Evolutionary conservation across 2,113 vertebrate genomes (phyloP).

Genomic region (Daphoenositta chrysoptera): DNA sequence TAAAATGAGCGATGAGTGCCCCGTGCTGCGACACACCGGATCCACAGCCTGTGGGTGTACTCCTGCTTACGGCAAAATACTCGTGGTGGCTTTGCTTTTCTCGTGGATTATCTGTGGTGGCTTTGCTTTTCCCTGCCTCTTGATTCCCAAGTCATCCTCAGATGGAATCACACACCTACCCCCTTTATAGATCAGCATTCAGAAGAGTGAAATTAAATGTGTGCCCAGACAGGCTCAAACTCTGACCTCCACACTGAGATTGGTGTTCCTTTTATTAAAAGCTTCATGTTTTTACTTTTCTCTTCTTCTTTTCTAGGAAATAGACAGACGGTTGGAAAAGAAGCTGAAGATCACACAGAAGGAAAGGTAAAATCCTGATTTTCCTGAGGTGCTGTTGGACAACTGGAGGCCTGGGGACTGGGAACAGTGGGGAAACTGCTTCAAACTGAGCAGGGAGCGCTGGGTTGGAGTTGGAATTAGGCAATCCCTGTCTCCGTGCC

Average conservation of each 20-base stretch:
- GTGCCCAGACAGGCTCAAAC: not conserved
- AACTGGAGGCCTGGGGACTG: not conserved
- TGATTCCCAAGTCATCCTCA: not conserved
- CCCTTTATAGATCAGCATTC: fast-evolving
- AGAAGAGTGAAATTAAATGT: fast-evolving
- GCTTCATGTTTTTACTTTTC: not conserved
- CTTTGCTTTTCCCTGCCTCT: not conserved
- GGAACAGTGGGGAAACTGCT: not conserved
- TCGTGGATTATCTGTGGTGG: fast-evolving
- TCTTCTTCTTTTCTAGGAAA: conserved; percentile 80
- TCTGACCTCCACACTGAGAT: fast-evolving
- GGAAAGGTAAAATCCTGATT: conserved; percentile 81
- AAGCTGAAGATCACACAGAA: conserved; percentile 92
- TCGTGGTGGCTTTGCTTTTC: not conserved
- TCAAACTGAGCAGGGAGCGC: fast-evolving
- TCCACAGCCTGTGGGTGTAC: not conserved
- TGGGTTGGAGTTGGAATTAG: not conserved
- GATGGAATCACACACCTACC: fast-evolving
- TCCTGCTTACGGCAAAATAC: fast-evolving
- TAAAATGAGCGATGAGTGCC: not conserved
- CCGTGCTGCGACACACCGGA: fast-evolving
- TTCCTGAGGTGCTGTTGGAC: not conserved
- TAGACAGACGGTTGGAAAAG: conserved; percentile 94
- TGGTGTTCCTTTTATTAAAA: not conserved
- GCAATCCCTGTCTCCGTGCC: not conserved